phyloP scores from a whole-genome alignment of 1,140 invertebrate species.

The Bathynomus jamesi region DNA sequence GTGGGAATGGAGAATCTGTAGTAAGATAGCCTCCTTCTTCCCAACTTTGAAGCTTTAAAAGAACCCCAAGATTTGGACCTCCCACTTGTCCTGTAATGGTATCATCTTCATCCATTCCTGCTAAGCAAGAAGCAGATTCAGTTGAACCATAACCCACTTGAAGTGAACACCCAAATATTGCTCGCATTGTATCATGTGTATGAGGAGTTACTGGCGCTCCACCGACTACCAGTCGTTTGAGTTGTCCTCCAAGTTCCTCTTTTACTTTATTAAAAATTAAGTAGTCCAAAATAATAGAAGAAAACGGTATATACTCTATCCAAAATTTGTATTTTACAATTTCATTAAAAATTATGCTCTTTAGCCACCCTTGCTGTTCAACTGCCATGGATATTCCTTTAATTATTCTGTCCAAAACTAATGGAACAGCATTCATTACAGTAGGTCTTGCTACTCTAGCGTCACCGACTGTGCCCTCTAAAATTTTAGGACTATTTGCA shows the following conservation, averaged over 20 bases:
- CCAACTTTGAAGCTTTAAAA: slow-evolving; percentile 86
- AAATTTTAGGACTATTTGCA: slow-evolving; percentile 49
- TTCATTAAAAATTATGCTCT: slow-evolving; percentile 71
- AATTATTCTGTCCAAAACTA: slow-evolving; percentile 36
- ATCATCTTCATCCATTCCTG: slow-evolving; percentile 77
- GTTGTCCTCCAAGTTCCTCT: slow-evolving; percentile 71
- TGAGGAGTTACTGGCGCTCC: slow-evolving; percentile 90
- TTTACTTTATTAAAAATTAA: slow-evolving; percentile 69
- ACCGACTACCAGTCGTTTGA: slow-evolving; percentile 81
- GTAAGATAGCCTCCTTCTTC: slow-evolving; percentile 87
- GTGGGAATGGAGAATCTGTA: slow-evolving; percentile 79
- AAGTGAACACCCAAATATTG: slow-evolving; percentile 78
- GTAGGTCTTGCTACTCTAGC: slow-evolving; percentile 50
- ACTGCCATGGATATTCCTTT: slow-evolving; percentile 63
- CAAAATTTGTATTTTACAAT: slow-evolving; percentile 82
- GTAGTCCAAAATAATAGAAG: slow-evolving; percentile 67
- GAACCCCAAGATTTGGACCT: slow-evolving; percentile 72
- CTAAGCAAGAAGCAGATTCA: slow-evolving; percentile 88
- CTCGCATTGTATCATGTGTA: slow-evolving; percentile 88
- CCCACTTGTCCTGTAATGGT: slow-evolving; percentile 76
- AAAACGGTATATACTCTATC: slow-evolving; percentile 74
- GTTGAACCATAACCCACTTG: slow-evolving; percentile 95
- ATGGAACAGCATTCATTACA: slow-evolving; percentile 52
- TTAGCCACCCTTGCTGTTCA: slow-evolving; percentile 62
- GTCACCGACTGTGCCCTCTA: slow-evolving; percentile 52